phyloP scores from a whole-genome alignment of 2,797 vertebrate genomes.

The Mormyrops boulengeri region DNA sequence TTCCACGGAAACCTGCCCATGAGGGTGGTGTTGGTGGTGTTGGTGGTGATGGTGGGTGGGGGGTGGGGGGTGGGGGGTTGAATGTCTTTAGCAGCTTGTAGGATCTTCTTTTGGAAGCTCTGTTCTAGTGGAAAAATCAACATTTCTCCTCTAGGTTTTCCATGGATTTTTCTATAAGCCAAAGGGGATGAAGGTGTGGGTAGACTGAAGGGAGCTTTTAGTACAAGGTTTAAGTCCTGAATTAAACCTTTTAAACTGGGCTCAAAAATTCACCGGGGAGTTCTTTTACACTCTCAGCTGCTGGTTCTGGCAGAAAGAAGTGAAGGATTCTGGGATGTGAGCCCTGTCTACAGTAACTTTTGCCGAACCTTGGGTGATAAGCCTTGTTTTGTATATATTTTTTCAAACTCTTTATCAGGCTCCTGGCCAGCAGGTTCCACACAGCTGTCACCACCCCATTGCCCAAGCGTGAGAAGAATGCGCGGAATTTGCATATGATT shows the following conservation, averaged over 20 bases:
- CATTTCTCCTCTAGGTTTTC: slow-evolving; percentile 11
- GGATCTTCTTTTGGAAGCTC: neutral
- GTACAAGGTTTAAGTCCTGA: neutral
- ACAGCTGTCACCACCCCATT: neutral
- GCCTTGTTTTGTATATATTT: neutral
- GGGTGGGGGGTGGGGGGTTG: slow-evolving; percentile 11
- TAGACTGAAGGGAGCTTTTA: neutral
- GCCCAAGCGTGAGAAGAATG: neutral
- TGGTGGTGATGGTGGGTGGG: no score
- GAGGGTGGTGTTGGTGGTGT: neutral
- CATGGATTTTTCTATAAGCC: slow-evolving; percentile 14
- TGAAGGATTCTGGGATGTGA: neutral
- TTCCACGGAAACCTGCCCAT: slow-evolving; percentile 11
- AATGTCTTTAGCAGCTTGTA: slow-evolving; percentile 36
- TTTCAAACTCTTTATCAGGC: neutral
- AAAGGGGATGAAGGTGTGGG: neutral
- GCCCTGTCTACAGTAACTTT: neutral
- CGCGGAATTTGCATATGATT: neutral
- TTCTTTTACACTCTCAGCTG: neutral
- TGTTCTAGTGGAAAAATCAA: slow-evolving; percentile 33
- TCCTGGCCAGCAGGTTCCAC: neutral
- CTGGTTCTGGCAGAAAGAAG: neutral
- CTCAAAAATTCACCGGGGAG: neutral
- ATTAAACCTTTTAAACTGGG: neutral
- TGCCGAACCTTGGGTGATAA: neutral